Evolutionary conservation across 2,113 vertebrate species (phyloP), one percentile per base, ranked within the genome.

Genomic region (Dipodomys spectabilis): DNA sequence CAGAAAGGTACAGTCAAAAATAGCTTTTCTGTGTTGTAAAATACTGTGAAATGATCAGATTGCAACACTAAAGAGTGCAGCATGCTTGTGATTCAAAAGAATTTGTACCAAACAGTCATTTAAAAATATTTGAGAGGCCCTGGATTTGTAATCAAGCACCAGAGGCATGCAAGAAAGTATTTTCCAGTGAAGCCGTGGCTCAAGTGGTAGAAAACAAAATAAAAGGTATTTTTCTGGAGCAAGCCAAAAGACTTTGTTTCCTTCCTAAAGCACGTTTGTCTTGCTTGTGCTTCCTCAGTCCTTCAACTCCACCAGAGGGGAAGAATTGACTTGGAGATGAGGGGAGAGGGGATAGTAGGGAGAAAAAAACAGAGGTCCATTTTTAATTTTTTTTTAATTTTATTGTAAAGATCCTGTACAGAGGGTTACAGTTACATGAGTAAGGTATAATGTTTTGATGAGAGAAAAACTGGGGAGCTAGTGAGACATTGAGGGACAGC

Each of bases 1-100:
- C 99, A 1, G 98, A 98, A 1, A 99, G 99, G 74, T 99, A 99
- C 95, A 98, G 98, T 93, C 99, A 98, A 97, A 98, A 98, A 81
- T 98, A 96, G 96, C 69, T 32, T 39, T 62, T 7, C 35, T 60
- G 27, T 62, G 1, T 2, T n/a, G 27, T 64, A 80, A 83, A 86
- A 92, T 93, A 62, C 73, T 86, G 27, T 86, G 95, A 82, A 82
- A 83, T 49, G 67, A 32, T 53, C 25, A 30, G 20, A 35, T 27
- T 32, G 15, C 77, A 30, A 64, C 65, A 39, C 53, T 7, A 39
- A 87, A 90, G n/a, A 64, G 11, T 13, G 1, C 53, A 53, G 64
- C 22, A n/a, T 44, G 23, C 62, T 82, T 67, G 28, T 44, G 68
- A 69, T 88, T 44, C 5, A 85, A 88, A 39, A 82, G 53, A 2